Conservation (phyloP, 2,888 invertebrate genomes). For the Andrena haemorrhoa region DNA sequence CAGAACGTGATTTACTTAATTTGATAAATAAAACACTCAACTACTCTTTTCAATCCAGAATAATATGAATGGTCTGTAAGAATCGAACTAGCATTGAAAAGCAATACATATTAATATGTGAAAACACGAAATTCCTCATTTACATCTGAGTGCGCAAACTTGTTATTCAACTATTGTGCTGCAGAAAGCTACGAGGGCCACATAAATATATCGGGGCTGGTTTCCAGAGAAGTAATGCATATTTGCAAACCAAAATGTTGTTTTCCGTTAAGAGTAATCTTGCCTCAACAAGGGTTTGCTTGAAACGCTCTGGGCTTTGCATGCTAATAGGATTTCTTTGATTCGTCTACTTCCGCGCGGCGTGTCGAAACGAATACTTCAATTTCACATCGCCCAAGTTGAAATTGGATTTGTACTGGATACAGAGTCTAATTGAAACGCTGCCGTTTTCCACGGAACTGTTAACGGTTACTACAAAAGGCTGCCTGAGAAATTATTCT, state of each 20-base stretch:
- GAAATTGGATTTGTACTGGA: slow-evolving; percentile 6
- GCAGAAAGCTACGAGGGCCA: background rate
- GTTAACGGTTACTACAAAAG: background rate
- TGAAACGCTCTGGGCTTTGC: slow-evolving; percentile 11
- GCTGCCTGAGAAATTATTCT: background rate
- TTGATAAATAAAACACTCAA: too few relatives aligned
- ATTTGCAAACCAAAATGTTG: slow-evolving; percentile 15
- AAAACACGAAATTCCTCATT: background rate
- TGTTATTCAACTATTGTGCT: background rate
- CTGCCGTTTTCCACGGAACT: slow-evolving; percentile 1
- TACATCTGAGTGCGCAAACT: background rate
- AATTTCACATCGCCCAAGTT: background rate
- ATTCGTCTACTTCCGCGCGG: slow-evolving; percentile 9
- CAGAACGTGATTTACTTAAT: too few relatives aligned
- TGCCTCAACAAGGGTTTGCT: slow-evolving; percentile 12
- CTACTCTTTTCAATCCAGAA: too few relatives aligned
- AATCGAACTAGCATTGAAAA: background rate
- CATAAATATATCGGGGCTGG: background rate
- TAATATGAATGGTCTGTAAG: background rate
- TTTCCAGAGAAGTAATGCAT: background rate
- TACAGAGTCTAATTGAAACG: background rate
- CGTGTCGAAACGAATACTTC: slow-evolving; percentile 11
- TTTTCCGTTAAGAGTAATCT: slow-evolving; percentile 1
- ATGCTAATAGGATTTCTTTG: slow-evolving; percentile 17
- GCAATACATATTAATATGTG: background rate